Evolutionary conservation across 2,888 invertebrate species (phyloP), one percentile per base, ranked within the genome.

Genomic region (Calameuta idolon): DNA sequence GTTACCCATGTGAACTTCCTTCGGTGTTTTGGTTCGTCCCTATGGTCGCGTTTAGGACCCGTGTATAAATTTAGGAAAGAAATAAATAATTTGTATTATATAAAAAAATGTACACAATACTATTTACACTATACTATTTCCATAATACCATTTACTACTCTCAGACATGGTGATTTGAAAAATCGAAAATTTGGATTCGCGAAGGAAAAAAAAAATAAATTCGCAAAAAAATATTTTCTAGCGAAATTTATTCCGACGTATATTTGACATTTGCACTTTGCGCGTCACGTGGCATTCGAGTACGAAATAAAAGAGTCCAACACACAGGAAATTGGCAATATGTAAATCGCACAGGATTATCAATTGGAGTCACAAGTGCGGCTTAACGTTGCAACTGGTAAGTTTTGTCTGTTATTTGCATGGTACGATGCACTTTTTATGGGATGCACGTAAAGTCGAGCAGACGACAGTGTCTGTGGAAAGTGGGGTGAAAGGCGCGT

Each of bases 1-100:
- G 82, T 87, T 87, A 90, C 88, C 87, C 90, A 90, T 89, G 90
- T 90, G 90, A 89, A 90, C 89, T 89, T 90, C 90, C 89, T 89
- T 85, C 82, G 84, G 55, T 73, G 73, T 73, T 69, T 75, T 79
- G 69, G 34, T 71, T 75, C 69, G 30, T 55, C 69, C 1, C 30
- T 12, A 31, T 69, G 76, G 78, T 76, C 79, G 80, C 82, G 81
- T 80, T 82, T 82, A 81, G 80, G 71, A 71, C 30, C 71, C 71
- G 12, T 1, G 23, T 55, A 55, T 55, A 55, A 5, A 55, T 55
- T 55, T 23, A 2, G 23, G 5, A 55, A 79, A 82, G 81, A 81
- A 81, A 80, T 81, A 82, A 79, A 82, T 81, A 80, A 78, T 33
- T n/a, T 30, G 55, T 69, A 75, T 75, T 71, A 30, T 37, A 71